phyloP scores from a whole-genome alignment of 2,888 invertebrate genomes.

The Chrysina gloriosa region DNA sequence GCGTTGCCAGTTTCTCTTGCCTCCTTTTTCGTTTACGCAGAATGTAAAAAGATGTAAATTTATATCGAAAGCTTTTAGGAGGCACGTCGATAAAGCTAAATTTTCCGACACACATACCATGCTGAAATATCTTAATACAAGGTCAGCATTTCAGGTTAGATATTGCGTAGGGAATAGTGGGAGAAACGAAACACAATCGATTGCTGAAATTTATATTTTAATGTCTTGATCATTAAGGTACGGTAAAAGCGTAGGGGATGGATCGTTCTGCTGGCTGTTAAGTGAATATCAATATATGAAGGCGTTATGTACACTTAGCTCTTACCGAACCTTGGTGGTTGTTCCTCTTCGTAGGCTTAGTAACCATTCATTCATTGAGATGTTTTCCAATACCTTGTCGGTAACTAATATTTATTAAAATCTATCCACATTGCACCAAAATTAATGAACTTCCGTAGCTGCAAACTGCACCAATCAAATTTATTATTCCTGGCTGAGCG shows the following conservation, averaged over 20 bases:
- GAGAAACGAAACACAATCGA: too few species aligned
- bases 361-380: too few species aligned
- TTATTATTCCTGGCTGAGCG: slow-evolving; percentile 14
- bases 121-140: slow-evolving; percentile 18
- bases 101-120: slow-evolving; percentile 13
- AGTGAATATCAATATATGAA: too few species aligned
- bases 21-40: slow-evolving; percentile 15
- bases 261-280: too few species aligned
- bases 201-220: too few species aligned
- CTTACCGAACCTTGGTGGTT: too few species aligned
- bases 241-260: too few species aligned
- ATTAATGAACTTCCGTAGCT: slow-evolving; percentile 5
- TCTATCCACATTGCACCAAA: neutral
- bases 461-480: neutral
- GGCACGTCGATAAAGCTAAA: slow-evolving; percentile 29
- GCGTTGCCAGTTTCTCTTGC: neutral
- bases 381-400: too few species aligned
- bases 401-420: neutral
- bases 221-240: too few species aligned
- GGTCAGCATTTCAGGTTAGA: neutral
- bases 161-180: too few species aligned
- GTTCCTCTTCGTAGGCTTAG: too few species aligned
- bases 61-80: slow-evolving; percentile 35
- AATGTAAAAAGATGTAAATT: slow-evolving; percentile 37
- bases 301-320: too few species aligned